Base-by-base conservation (phyloP, 2,888 invertebrate species). In the Eristalis arbustorum region DNA sequence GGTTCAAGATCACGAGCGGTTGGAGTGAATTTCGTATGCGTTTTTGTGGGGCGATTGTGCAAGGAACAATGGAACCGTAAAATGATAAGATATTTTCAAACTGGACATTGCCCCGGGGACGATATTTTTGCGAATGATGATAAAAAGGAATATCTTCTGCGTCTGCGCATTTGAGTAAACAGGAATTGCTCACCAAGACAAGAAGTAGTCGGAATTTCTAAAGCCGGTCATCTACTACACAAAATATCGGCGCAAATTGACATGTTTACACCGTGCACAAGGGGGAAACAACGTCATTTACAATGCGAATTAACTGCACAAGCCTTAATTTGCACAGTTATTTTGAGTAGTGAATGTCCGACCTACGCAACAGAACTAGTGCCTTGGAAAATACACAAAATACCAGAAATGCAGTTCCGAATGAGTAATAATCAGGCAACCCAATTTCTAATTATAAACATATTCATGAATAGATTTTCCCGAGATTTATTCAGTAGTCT, bases 1-100 rank as follows among this genome's bases (percentile, higher is more conserved):
- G 49, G 59, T 78, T 83, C 78, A 78, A 83, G 73, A 78, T 78
- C 83, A 80, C 61, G 37, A 62, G 11, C 18, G 61, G 3, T 56
- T 37, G 22, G 63, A 57, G 31, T 77, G 69, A 56, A 75, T 62
- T 25, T 69, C 75, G 42, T 59, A 28, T 62, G 68, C 57, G 34
- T 34, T 25, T n/a, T 28, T 31, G 10, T 31, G 31, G n/a, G n/a
- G 25, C 49, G 59, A 72, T 78, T 71, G 42, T 59, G 49, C 18
- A 49, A 8, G 2, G 18, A 49, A 49, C 18, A 18, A n/a, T 4
- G 18, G 49, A 49, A n/a, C n/a, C 49, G 6, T 18, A 6, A 18
- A 49, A 49, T 4, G 49, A 49, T 49, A 49, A 49, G 49, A 49
- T 18, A 49, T n/a, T 49, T 49, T 49, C 18, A 18, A n/a, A 8